Evolutionary conservation across 1,140 invertebrate genomes (phyloP).

Genomic region (Prorops nasuta): DNA sequence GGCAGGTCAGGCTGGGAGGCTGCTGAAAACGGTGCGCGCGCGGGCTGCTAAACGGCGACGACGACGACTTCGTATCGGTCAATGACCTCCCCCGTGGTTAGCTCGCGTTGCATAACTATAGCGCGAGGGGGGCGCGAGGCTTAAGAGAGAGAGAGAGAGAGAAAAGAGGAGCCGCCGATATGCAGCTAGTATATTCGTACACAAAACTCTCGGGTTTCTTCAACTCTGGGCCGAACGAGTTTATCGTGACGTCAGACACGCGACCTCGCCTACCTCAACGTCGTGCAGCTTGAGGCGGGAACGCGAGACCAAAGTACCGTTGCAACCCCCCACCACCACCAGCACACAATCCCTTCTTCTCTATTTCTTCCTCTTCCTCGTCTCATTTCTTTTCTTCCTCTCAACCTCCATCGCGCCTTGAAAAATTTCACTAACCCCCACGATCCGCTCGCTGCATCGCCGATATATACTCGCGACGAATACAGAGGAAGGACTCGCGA

Average conservation of each 20-base stretch:
- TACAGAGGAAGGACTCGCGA: too few species aligned
- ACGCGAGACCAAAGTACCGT: constrained; percentile 46
- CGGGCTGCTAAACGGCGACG: constrained; percentile 25
- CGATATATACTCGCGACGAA: too few species aligned
- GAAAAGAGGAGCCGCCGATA: constrained; percentile 2
- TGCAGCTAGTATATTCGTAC: constrained; percentile 19
- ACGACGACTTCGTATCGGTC: constrained; percentile 41
- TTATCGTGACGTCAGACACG: constrained; percentile 45
- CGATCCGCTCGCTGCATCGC: too few species aligned
- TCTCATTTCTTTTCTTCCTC: constrained; percentile 1
- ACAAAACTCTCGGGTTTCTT: background rate
- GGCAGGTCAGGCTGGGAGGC: background rate
- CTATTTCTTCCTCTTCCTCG: too few species aligned
- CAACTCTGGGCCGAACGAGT: constrained; percentile 24
- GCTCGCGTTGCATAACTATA: constrained; percentile 34
- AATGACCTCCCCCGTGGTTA: constrained; percentile 36
- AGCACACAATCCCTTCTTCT: background rate
- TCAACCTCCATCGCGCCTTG: background rate
- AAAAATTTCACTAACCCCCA: too few species aligned
- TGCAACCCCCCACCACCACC: constrained; percentile 21
- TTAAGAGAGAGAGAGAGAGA: background rate
- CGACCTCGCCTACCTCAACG: constrained; percentile 55
- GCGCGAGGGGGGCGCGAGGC: background rate
- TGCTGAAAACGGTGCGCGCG: background rate
- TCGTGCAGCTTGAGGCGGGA: constrained; percentile 27